A percentile compares a stretch with the other conserved stretches of the same genome.
Conservation (phyloP, 2,113 vertebrate species). For the Stegostoma tigrinum region DNA sequence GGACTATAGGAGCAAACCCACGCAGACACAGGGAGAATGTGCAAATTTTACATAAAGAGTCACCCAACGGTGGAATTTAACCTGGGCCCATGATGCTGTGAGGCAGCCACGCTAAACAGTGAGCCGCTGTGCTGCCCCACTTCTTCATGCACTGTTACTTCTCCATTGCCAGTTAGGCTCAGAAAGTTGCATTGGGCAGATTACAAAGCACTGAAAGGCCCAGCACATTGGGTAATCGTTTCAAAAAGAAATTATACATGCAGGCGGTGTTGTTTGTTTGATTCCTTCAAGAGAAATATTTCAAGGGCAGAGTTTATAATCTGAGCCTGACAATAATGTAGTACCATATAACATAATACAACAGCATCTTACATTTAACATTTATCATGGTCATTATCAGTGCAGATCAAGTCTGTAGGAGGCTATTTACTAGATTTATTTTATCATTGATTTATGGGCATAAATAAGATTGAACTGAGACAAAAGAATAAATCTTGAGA, state of each 20-base stretch:
- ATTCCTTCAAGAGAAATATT: neutral
- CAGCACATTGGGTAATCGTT: neutral
- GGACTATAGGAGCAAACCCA: too few species aligned
- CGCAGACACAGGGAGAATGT: too few species aligned
- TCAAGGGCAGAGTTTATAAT: neutral
- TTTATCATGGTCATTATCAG: slow-evolving; percentile 28
- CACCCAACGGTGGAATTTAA: too few species aligned
- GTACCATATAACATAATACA: neutral
- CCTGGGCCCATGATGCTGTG: too few species aligned
- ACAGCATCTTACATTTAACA: neutral
- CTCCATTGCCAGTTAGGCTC: neutral
- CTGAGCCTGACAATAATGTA: neutral
- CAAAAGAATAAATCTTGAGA: neutral
- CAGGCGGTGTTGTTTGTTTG: neutral
- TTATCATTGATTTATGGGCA: slow-evolving; percentile 9
- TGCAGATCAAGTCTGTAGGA: neutral
- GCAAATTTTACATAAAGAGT: too few species aligned
- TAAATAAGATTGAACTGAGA: slow-evolving; percentile 28
- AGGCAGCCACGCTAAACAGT: too few species aligned
- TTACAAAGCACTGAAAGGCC: neutral
- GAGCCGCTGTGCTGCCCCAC: too few species aligned
- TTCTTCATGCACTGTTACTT: neutral
- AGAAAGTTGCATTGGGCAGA: neutral
- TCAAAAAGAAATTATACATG: neutral
- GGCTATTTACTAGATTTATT: neutral